Percentiles rank a stretch among this genome's conserved stretches.
Evolutionary conservation across 2,113 vertebrate genomes (phyloP).

Genomic region (Laticauda laticaudata): DNA sequence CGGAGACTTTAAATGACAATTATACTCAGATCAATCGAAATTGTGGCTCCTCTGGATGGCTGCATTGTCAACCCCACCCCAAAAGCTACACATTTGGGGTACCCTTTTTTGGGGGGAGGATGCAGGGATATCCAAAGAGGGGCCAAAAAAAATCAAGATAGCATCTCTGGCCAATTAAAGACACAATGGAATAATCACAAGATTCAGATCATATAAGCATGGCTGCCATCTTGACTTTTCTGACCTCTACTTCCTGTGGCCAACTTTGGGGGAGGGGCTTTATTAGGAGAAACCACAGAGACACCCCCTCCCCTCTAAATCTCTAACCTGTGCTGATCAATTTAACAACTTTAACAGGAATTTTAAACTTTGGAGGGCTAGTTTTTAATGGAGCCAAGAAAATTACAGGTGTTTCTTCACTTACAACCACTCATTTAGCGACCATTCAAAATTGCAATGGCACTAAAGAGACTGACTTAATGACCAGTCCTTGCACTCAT

Average conservation of each 20-base stretch:
- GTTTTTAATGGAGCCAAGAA: not conserved
- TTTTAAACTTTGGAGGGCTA: not conserved
- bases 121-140: not conserved
- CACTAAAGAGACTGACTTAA: not conserved
- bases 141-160: not conserved
- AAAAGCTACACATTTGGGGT: not conserved
- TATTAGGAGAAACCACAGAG: not conserved
- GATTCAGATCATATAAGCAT: not conserved
- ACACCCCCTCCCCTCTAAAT: not conserved
- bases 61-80: not conserved
- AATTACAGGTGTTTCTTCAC: not conserved
- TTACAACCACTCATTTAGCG: not conserved
- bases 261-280: not conserved
- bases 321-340: not conserved
- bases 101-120: not conserved
- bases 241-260: not conserved
- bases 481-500: not conserved
- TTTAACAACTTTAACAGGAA: not conserved
- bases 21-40: not conserved
- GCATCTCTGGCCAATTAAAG: not conserved
- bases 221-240: not conserved
- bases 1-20: not conserved
- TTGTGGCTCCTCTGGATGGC: not conserved
- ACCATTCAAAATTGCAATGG: not conserved
- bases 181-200: not conserved